Base-by-base conservation (phyloP, 2,888 invertebrate genomes). In the Brachyptera risi region DNA sequence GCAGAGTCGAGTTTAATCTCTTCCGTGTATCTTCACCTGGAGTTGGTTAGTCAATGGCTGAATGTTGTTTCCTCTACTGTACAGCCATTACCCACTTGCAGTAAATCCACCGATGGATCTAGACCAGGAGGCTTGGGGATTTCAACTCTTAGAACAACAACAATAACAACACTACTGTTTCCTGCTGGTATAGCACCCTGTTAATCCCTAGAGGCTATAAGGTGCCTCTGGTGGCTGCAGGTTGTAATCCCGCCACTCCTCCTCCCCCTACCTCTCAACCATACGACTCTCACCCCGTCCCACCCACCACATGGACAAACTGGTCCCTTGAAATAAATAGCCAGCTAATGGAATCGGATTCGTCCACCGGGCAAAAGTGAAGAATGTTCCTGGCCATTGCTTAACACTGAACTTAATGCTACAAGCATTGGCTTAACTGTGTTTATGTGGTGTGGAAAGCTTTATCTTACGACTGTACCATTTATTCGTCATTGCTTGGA, bases 321-420 rank as follows among this genome's bases (percentile, higher is more conserved):
- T n/a, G n/a, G n/a, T n/a, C n/a, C 31, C 54, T 21, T 21, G 60
- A 51, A 51, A 60, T 56, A 60, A 60, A 60, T 60, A 51, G 60
- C 35, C 31, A 44, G 60, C 60, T 60, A 60, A 60, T 60, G 60
- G 60, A 60, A 60, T 60, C 60, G 56, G 60, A 60, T 60, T 56
- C 44, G 24, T 24, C 26, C n/a, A 49, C 7, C 49, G 24, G 26
- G 24, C 24, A 15, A 42, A 26, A 26, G 24, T 49, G 49, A 49
- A 23, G 49, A 26, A 49, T 49, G 49, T 26, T 9, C 9, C 49
- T 23, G n/a, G 7, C 15, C 23, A 23, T 26, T 2, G 3, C 23
- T n/a, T n/a, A n/a, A n/a, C 7, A 11, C 35, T 35, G 11, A 35
- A 11, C 11, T 11, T 35, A 9, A 35, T 7, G 35, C 7, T 11